These are phyloP conservation scores for Tetragonisca angustula DNA, from an alignment of 2,888 invertebrate species.

Conservation along the genomic window DNA sequence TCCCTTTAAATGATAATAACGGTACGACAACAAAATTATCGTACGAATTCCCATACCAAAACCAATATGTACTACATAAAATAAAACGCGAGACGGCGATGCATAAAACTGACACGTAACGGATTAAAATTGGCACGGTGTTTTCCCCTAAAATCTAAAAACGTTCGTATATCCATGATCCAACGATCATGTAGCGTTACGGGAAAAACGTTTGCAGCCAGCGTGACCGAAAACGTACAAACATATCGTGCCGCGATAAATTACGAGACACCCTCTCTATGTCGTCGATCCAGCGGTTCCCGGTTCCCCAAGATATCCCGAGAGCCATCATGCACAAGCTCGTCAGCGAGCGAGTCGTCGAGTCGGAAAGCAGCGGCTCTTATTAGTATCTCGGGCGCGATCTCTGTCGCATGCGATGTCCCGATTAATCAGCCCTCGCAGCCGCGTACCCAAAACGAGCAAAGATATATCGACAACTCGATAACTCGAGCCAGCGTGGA, in stretches of 20 bases:
- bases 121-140: no score
- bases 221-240: neutral
- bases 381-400: constrained; percentile 22
- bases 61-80: neutral
- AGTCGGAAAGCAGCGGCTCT: neutral
- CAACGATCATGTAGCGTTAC: neutral
- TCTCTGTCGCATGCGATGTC: constrained; percentile 23
- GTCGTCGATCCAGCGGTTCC: neutral
- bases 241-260: neutral
- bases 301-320: no score
- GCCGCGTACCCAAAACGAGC: constrained; percentile 19
- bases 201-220: neutral
- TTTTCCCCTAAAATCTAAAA: neutral
- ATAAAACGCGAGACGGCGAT: no score
- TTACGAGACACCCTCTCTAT: neutral
- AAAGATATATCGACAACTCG: constrained; percentile 21
- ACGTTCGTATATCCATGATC: neutral
- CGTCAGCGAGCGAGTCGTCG: neutral
- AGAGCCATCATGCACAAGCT: neutral
- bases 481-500: constrained; percentile 10
- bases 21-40: neutral
- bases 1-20: neutral
- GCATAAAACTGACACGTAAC: no score
- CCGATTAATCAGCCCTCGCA: constrained; percentile 25
- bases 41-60: neutral